Conservation (phyloP, 2,888 invertebrate genomes). For the Napeogenes inachia region DNA sequence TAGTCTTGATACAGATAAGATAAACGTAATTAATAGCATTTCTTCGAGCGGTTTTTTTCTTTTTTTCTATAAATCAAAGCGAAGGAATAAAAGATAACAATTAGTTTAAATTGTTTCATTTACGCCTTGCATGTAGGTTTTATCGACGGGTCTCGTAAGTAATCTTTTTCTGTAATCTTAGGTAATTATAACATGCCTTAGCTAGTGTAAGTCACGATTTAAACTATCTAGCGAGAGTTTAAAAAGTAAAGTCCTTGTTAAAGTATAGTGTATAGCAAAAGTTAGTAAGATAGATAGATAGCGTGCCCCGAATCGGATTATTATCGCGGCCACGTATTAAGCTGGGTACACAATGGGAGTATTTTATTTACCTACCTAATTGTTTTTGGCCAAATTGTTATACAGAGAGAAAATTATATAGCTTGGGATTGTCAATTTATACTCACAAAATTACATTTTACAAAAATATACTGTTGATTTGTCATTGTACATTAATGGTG, state of each 20-base stretch:
- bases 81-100: slow-evolving; percentile 31
- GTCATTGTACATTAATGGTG: no score
- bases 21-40: slow-evolving; percentile 24
- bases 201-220: slow-evolving; percentile 72
- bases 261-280: slow-evolving; percentile 34
- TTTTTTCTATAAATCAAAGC: slow-evolving; percentile 12
- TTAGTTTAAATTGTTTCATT: slow-evolving; percentile 32
- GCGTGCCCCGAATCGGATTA: slow-evolving; percentile 62
- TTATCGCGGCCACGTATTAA: slow-evolving; percentile 50
- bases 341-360: slow-evolving; percentile 42
- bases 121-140: slow-evolving; percentile 42
- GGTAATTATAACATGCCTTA: slow-evolving; percentile 71
- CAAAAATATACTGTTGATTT: no score
- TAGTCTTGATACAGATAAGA: slow-evolving; percentile 22
- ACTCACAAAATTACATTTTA: no score
- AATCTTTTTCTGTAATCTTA: slow-evolving; percentile 55
- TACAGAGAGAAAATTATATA: no score
- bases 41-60: slow-evolving; percentile 15
- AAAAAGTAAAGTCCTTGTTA: slow-evolving; percentile 51
- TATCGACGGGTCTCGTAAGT: slow-evolving; percentile 55
- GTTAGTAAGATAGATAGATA: slow-evolving; percentile 47
- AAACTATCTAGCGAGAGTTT: slow-evolving; percentile 61
- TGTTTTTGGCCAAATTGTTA: no score
- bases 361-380: slow-evolving; percentile 4
- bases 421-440: no score